Conservation (phyloP, 2,888 invertebrate species). For the Eristalis tenax region DNA sequence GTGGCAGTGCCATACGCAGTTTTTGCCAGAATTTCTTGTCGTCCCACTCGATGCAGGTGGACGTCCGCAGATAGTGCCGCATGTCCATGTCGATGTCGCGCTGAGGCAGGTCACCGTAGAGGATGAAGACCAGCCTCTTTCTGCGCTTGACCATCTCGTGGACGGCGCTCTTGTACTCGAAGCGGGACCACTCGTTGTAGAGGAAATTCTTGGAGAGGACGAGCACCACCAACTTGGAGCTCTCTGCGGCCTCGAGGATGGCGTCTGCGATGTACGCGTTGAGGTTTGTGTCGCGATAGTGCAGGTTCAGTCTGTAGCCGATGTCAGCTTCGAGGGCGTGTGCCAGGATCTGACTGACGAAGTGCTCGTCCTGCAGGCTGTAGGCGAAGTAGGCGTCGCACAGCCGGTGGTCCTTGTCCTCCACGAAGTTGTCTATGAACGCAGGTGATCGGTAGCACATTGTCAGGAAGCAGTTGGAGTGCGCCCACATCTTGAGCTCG, state of each 20-base stretch:
- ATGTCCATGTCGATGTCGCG: slow-evolving; percentile 95
- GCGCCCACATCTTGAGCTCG: slow-evolving; percentile 92
- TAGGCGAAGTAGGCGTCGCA: slow-evolving; percentile 96
- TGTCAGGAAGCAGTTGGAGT: slow-evolving; percentile 91
- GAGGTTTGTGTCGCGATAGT: slow-evolving; percentile 94
- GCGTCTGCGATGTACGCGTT: slow-evolving; percentile 95
- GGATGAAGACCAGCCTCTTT: slow-evolving; percentile 93
- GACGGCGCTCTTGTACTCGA: slow-evolving; percentile 96
- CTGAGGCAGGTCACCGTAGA: slow-evolving; percentile 94
- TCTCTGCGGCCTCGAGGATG: slow-evolving; percentile 95
- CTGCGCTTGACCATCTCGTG: slow-evolving; percentile 93
- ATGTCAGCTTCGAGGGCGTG: slow-evolving; percentile 93
- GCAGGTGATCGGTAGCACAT: slow-evolving; percentile 92
- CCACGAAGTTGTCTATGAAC: slow-evolving; percentile 83
- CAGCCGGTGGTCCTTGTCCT: slow-evolving; percentile 85
- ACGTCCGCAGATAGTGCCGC: slow-evolving; percentile 93
- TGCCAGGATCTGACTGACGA: slow-evolving; percentile 93
- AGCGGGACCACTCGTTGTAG: slow-evolving; percentile 96
- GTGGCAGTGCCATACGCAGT: slow-evolving; percentile 94
- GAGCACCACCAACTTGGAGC: slow-evolving; percentile 93
- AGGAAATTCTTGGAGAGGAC: slow-evolving; percentile 96
- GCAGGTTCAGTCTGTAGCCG: slow-evolving; percentile 93
- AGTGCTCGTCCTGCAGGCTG: slow-evolving; percentile 95
- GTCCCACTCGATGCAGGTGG: slow-evolving; percentile 95
- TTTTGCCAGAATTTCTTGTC: slow-evolving; percentile 99